phyloP scores from a whole-genome alignment of 2,113 vertebrate genomes.

The Motacilla tschutschensis region DNA sequence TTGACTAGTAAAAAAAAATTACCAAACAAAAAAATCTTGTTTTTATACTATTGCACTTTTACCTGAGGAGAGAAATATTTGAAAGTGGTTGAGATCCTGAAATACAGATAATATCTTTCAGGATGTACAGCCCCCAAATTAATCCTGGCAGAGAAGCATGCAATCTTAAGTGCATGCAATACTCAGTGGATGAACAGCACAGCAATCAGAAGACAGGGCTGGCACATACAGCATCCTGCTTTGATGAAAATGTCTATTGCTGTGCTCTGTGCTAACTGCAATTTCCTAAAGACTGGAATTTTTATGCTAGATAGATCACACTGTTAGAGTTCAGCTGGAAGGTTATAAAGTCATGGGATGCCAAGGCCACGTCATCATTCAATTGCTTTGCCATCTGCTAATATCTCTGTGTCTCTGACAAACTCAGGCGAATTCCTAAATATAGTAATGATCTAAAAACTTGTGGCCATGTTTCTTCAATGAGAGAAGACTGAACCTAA shows the following conservation, averaged over 20 bases:
- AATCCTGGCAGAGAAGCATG: background rate
- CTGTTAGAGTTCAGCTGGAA: constrained; percentile 33
- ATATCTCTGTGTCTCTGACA: background rate
- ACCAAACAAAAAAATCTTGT: background rate
- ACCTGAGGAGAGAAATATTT: background rate
- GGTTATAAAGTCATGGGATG: background rate
- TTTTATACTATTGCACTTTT: background rate
- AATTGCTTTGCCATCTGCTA: constrained; percentile 32
- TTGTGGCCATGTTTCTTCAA: background rate
- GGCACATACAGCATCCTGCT: background rate
- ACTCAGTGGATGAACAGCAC: background rate
- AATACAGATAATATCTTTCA: background rate
- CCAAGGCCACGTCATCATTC: background rate
- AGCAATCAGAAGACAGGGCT: background rate
- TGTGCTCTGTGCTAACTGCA: background rate
- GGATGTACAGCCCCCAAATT: background rate
- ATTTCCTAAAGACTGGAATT: constrained; percentile 47
- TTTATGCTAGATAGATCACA: constrained; percentile 21
- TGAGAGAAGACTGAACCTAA: background rate
- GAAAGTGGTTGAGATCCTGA: background rate
- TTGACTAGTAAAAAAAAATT: background rate
- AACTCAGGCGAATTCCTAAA: constrained; percentile 26
- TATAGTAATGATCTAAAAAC: background rate
- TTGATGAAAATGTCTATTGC: background rate
- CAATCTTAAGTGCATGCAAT: background rate